Evolutionary conservation across 1,140 invertebrate genomes (phyloP), one percentile per base, ranked within the genome.

Genomic region (Thalassaphorura encarpata): DNA sequence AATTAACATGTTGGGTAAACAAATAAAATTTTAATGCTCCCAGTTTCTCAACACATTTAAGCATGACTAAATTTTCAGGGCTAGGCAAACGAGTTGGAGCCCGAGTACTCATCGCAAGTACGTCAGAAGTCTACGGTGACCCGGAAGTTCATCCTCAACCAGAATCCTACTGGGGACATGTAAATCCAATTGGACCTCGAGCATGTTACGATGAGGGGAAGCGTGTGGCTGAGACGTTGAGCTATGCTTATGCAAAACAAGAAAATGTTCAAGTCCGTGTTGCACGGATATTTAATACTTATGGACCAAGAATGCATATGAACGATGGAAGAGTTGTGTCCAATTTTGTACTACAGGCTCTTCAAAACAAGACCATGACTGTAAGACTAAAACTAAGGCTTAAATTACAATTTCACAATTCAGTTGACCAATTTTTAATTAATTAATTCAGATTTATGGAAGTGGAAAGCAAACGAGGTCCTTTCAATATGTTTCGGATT

Each of bases 151-250:
- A 96, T 78, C 93, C 93, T 5, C 93, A 97, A 68, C 79, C 85
- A 0, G 92, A 97, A 75, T 84, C 84, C 2, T 99, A 99, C 70
- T 99, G 94, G 94, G 96, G 96, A 6, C 87, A 98, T 72, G 96
- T 99, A 0, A 99, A 99, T 80, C 95, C 96, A 5, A 97, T 99
- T 62, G 94, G 71, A 21, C 80, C 80, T 0, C 75, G 97, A 61
- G 90, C 95, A 1, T 99, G 97, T 75, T 99, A 99, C 69, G 97
- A 99, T 71, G 97, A 99, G 75, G 95, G 93, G 1, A 99, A 99
- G 74, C 77, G 96, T 52, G 91, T 97, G 3, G 89, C 96, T 0
- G 96, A 99, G 73, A 90, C 95, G 0, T 76, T 99, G 28, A 91
- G 89, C 61, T 97, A 97, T 71, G 93, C 96, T 0, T 99, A 99